These are phyloP conservation scores for Drosophila setifemur DNA, from an alignment of 1,140 invertebrate species.

Conservation along the genomic window DNA sequence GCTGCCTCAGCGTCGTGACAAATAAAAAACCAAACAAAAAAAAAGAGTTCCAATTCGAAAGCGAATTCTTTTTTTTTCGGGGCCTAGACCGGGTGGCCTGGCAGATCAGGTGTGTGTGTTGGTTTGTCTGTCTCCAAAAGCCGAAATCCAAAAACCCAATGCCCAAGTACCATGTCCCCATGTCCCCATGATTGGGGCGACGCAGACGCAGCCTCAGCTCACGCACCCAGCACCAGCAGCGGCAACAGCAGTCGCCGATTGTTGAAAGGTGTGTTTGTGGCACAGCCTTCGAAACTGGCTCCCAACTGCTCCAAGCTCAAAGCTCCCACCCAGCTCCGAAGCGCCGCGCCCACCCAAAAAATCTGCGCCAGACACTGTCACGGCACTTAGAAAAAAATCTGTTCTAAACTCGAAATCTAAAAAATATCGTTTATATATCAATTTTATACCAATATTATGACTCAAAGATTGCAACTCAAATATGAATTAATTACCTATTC, in stretches of 20 bases:
- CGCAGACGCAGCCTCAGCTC: conserved; percentile 17
- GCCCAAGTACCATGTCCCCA: conserved; percentile 8
- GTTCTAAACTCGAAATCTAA: not conserved
- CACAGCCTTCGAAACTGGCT: conserved; percentile 76
- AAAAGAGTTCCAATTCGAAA: conserved; percentile 79
- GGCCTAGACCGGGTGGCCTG: conserved; percentile 43
- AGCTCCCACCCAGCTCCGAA: too few species aligned
- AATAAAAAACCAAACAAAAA: conserved; percentile 77
- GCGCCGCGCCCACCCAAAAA: conserved; percentile 66
- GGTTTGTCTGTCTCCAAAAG: too few species aligned
- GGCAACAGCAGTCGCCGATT: conserved; percentile 33
- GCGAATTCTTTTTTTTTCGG: conserved; percentile 51
- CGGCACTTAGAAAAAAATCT: not conserved
- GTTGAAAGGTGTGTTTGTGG: conserved; percentile 75
- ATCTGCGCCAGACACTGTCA: conserved; percentile 29
- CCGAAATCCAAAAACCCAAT: too few species aligned
- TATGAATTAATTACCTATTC: too few species aligned
- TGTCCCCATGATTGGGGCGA: conserved; percentile 37
- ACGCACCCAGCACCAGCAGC: conserved; percentile 62
- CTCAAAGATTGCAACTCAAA: too few species aligned
- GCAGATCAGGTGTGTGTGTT: conserved; percentile 55
- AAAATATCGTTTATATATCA: not conserved
- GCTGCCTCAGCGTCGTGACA: conserved; percentile 30
- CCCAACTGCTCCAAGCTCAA: conserved; percentile 31
- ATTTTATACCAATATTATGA: too few species aligned